phyloP scores from a whole-genome alignment of 2,888 invertebrate species.

The Meteorus cinctellus region DNA sequence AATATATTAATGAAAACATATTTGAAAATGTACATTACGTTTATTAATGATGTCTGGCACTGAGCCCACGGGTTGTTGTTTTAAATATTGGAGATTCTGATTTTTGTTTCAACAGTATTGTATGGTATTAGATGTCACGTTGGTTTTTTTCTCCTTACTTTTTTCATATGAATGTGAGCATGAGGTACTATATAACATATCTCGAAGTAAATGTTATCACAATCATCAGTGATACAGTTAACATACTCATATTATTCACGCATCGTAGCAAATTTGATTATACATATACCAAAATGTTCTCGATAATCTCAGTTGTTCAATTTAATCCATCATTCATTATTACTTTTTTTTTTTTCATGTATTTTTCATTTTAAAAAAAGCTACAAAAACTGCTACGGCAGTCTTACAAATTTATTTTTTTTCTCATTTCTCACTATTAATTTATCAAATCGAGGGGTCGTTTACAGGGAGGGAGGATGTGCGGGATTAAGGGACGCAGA shows the following conservation, averaged over 20 bases:
- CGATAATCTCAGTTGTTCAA: too few relatives aligned
- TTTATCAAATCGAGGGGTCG: slow-evolving; percentile 20
- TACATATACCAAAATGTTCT: too few relatives aligned
- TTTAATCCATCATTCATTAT: not conserved
- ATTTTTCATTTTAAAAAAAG: slow-evolving; percentile 53
- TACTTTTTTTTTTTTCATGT: slow-evolving; percentile 33
- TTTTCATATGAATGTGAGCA: slow-evolving; percentile 31
- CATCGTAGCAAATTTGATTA: too few relatives aligned
- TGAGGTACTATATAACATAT: not conserved
- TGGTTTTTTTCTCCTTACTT: not conserved
- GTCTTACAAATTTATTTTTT: slow-evolving; percentile 45
- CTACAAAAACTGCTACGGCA: slow-evolving; percentile 55
- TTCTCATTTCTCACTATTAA: slow-evolving; percentile 21
- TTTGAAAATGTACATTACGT: slow-evolving; percentile 71
- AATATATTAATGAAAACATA: not conserved
- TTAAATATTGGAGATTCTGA: slow-evolving; percentile 47
- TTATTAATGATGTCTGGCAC: slow-evolving; percentile 63
- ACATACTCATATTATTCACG: not conserved
- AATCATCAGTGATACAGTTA: not conserved
- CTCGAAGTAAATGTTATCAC: not conserved
- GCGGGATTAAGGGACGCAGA: not conserved
- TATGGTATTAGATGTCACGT: slow-evolving; percentile 41
- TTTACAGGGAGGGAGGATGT: not conserved
- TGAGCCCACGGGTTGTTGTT: slow-evolving; percentile 47
- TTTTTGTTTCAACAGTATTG: slow-evolving; percentile 34